Evolutionary conservation across 2,797 vertebrate genomes (phyloP), one percentile per base, ranked within the genome.

Genomic region (Gymnodraco acuticeps): DNA sequence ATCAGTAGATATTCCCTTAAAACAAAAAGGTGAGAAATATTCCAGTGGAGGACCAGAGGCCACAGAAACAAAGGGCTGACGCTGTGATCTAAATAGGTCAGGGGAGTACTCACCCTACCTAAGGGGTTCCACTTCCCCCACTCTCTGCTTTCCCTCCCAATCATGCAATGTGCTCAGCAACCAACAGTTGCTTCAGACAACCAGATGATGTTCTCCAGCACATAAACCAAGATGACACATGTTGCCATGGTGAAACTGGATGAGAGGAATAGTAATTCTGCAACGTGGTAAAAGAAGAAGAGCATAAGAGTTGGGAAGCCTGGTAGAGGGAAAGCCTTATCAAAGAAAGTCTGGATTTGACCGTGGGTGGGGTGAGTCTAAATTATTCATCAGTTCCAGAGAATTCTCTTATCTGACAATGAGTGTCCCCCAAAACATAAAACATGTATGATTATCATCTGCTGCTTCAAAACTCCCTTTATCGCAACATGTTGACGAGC

Each of bases 31-130:
- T 82, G 83, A 80, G 66, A 87, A 59, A 81, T 61, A 70, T 82
- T 81, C 42, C 73, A 62, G 48, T n/a, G 46, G 67, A 59, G 55
- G 58, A 85, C 86, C 78, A 16, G 71, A 73, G 66, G 72, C 73
- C 41, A 58, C 33, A 53, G 67, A 59, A 84, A 89, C 80, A 86
- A 85, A 85, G 81, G 75, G 66, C 75, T 68, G 71, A 75, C 67
- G 54, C 62, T 70, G 80, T 83, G 87, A 83, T 91, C 73, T 86
- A 93, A 93, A 89, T 92, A 92, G 92, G 93, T 92, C 93, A 93
- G 84, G 75, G 74, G 85, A 89, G 84, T 62, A 67, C 87, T 82
- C 68, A 27, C 76, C 80, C 66, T 83, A 91, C 93, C 87, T 86
- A 82, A 76, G 89, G 89, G 86, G 68, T 47, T 82, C 75, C 53